Evolutionary conservation across 2,113 vertebrate genomes (phyloP), one percentile per base, ranked within the genome.

Genomic region (Anhinga anhinga): DNA sequence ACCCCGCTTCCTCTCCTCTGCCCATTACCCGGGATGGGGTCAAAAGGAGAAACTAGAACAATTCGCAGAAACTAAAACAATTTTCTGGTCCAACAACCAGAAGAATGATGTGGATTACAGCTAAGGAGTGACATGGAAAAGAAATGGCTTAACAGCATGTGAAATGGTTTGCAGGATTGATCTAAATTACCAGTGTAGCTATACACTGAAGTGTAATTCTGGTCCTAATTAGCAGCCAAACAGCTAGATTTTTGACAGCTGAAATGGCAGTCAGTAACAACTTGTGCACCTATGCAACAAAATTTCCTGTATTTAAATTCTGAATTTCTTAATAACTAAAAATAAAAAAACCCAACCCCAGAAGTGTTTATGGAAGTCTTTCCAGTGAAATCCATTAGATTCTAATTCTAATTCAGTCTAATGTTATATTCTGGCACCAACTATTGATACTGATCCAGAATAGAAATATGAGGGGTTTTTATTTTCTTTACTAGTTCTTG

Each of bases 141-240:
- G 45, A 84, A 70, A 83, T 49, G 23, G 25, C 36, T 69, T 73
- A 77, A 82, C 53, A 83, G 86, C 16, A 23, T 44, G 80, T 74
- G 72, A 62, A 86, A 81, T 61, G 7, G 21, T 73, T 81, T 81
- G 55, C 50, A 70, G 69, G 42, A 83, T 2, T 74, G 79, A 88
- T 79, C 50, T 36, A 88, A 92, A 94, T 76, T 79, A 27, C 66
- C 45, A 58, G 47, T 9, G 23, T 72, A 76, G 44, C 53, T 83
- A 32, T 40, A 65, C 45, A 9, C 58, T 55, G 86, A 29, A 59
- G 59, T 44, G 26, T 85, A 58, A 90, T 86, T 94, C 80, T 80
- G 44, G 34, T 61, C 17, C 45, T 88, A 93, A 90, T 86, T 94
- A 61, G 47, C 74, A 88, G 76, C 59, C 66, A 72, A 93, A 83